Conservation (phyloP, 2,888 invertebrate species). For the Vannuccia rotundouncinata region DNA sequence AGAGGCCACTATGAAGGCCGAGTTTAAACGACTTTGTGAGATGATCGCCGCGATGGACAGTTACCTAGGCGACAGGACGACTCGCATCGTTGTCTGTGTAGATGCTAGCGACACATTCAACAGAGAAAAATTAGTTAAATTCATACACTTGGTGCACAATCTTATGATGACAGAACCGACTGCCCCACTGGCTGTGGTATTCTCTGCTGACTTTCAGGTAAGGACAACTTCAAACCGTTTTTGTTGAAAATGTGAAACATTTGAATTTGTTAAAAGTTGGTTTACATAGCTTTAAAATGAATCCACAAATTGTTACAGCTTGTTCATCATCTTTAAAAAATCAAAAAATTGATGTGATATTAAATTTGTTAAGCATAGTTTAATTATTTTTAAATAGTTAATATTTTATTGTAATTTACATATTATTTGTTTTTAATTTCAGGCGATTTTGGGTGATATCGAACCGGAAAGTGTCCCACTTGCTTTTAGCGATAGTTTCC, state of each 20-base stretch:
- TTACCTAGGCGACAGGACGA: neutral
- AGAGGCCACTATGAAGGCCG: neutral
- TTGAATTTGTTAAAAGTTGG: no score
- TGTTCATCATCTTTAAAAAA: no score
- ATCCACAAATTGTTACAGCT: no score
- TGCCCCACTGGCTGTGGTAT: neutral
- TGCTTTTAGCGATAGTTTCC: neutral
- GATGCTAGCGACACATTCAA: slow-evolving; percentile 7
- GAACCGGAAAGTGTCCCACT: neutral
- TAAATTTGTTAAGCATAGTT: no score
- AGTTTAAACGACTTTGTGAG: neutral
- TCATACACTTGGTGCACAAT: neutral
- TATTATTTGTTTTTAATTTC: no score
- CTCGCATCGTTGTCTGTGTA: neutral
- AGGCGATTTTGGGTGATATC: neutral
- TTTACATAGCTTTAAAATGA: no score
- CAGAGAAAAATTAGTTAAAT: neutral
- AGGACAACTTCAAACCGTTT: no score
- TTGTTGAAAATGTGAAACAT: no score
- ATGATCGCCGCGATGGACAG: slow-evolving; percentile 1
- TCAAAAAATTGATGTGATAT: no score
- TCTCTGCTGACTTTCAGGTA: slow-evolving; percentile 6
- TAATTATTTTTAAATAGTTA: no score
- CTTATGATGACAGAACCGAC: slow-evolving; percentile 4
- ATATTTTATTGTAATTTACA: no score